phyloP scores from a whole-genome alignment of 2,113 vertebrate genomes.

The Fulica atra region DNA sequence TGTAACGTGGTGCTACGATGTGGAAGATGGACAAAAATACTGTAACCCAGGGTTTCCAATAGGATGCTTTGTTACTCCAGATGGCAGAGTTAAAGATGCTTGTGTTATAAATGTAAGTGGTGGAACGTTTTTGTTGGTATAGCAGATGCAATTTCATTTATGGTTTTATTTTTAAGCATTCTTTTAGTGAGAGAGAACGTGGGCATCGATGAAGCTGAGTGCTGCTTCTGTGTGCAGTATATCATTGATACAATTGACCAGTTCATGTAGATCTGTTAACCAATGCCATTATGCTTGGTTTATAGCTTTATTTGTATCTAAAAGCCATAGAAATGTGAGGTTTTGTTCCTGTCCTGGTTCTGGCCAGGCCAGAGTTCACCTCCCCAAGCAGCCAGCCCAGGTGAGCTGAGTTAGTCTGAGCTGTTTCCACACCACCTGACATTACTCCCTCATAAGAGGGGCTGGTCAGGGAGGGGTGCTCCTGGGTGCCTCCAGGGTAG shows the following conservation, averaged over 20 bases:
- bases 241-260: background rate
- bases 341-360: background rate
- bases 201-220: background rate
- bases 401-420: too few species aligned
- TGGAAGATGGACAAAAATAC: slow-evolving; percentile 85
- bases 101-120: slow-evolving; percentile 88
- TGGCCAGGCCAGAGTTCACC: too few species aligned
- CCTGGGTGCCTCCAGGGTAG: too few species aligned
- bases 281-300: too few species aligned
- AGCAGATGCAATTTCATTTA: background rate
- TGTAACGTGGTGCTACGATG: slow-evolving; percentile 89
- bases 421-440: too few species aligned
- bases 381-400: too few species aligned
- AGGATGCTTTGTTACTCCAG: slow-evolving; percentile 84
- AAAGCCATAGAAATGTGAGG: background rate
- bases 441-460: too few species aligned
- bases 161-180: background rate
- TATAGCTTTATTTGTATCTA: background rate
- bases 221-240: background rate
- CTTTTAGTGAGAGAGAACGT: background rate
- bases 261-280: background rate
- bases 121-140: background rate
- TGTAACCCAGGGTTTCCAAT: slow-evolving; percentile 91
- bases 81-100: slow-evolving; percentile 82
- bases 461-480: too few species aligned